Evolutionary conservation across 2,797 vertebrate genomes (phyloP), one percentile per base, ranked within the genome.

Genomic region (Cyclopterus lumpus): DNA sequence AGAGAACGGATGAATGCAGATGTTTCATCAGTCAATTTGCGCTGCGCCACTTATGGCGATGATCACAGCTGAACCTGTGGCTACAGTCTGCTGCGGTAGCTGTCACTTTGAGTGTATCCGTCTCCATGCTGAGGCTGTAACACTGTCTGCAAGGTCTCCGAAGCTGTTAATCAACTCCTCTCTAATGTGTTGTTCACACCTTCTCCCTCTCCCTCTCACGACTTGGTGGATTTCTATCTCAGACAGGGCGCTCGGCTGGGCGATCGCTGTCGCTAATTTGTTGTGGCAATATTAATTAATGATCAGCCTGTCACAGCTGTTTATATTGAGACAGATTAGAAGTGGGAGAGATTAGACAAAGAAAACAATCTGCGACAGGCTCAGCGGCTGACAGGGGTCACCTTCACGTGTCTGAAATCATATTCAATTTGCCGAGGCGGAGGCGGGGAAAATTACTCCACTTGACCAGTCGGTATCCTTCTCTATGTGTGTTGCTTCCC

Each of bases 281-380:
- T 93, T 94, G 94, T 89, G 93, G 94, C 91, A 95, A 92, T 95
- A 96, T 96, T 97, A 96, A 97, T 96, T 95, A 97, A 94, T 93
- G 91, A 86, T 90, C 94, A 92, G 88, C 91, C 91, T 92, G 94
- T 94, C 92, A 93, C 83, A 91, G 92, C 88, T 92, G 93, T 94
- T 95, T 95, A 95, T 94, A 91, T 91, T 90, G 93, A 95, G 91
- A 95, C 81, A 93, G 93, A 95, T 96, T 94, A 94, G 92, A 92
- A 92, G 85, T 88, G 87, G 85, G 79, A 89, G 89, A 86, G 90
- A 93, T 86, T 88, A 86, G 73, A 91, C 93, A 91, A 94, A 93
- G 93, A 94, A 94, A 95, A 92, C 91, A 94, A 89, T 94, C 93
- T 95, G 91, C 76, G 77, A 80, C 91, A 81, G 90, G 91, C 89